Evolutionary conservation across 2,797 vertebrate species (phyloP).

Genomic region (Chaenodraco wilsoni): DNA sequence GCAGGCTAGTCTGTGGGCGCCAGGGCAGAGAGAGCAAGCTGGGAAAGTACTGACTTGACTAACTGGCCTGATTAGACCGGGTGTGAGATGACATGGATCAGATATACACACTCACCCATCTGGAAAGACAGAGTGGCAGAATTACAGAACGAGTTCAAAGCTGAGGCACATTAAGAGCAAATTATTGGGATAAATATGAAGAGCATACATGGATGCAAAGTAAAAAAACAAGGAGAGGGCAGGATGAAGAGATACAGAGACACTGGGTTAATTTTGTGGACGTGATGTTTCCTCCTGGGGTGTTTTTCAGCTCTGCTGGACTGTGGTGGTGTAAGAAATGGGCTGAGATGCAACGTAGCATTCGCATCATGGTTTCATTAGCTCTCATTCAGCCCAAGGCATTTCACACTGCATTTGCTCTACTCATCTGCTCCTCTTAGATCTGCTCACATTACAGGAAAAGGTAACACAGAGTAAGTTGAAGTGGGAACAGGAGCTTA

Average conservation of each 20-base stretch:
- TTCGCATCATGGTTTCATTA: conserved; percentile 77
- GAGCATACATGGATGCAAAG: conserved; percentile 21
- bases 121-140: conserved; percentile 60
- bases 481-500: conserved; percentile 35
- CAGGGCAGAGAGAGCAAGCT: conserved; percentile 72
- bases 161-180: conserved; percentile 26
- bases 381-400: conserved; percentile 69
- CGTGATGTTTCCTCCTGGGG: conserved; percentile 60
- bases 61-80: conserved; percentile 78
- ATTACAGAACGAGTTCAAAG: conserved; percentile 29
- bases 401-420: conserved; percentile 75
- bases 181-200: conserved; percentile 33
- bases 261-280: conserved; percentile 53
- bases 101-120: conserved; percentile 62
- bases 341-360: conserved; percentile 73
- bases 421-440: conserved; percentile 73
- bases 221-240: conserved; percentile 6
- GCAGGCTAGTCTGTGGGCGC: conserved; percentile 77
- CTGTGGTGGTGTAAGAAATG: conserved; percentile 75
- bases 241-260: conserved; percentile 45
- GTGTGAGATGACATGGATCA: conserved; percentile 81
- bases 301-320: conserved; percentile 73
- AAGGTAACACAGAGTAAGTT: conserved; percentile 58
- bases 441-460: conserved; percentile 66
- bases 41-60: conserved; percentile 72